Conservation (phyloP, 2,113 vertebrate species). For the western clawed frog (Xenopus tropicalis) region DNA sequence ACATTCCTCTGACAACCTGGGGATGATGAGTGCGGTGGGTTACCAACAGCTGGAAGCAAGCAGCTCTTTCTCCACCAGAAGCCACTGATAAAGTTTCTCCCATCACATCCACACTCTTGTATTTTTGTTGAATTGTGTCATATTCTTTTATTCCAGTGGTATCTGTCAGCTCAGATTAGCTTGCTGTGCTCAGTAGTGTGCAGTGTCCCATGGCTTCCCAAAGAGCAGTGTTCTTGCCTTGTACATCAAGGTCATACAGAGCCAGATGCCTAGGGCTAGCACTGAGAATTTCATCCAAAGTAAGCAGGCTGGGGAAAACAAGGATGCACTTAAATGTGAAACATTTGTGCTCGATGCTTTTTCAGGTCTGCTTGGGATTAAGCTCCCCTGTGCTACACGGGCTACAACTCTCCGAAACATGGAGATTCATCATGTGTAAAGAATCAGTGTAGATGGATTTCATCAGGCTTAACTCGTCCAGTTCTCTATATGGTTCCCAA, state of each 20-base stretch:
- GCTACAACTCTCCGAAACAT: too few relatives aligned
- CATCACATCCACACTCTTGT: too few relatives aligned
- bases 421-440: too few relatives aligned
- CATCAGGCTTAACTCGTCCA: too few relatives aligned
- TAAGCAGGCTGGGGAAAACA: background rate
- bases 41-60: too few relatives aligned
- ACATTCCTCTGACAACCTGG: too few relatives aligned
- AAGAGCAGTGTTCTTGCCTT: slow-evolving; percentile 23
- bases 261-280: slow-evolving; percentile 28
- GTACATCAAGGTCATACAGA: slow-evolving; percentile 15
- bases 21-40: too few relatives aligned
- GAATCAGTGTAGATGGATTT: too few relatives aligned
- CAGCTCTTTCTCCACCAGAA: too few relatives aligned
- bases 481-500: too few relatives aligned
- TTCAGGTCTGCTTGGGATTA: slow-evolving; percentile 1
- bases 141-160: slow-evolving; percentile 42
- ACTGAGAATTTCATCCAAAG: background rate
- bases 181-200: background rate
- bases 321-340: slow-evolving; percentile 17
- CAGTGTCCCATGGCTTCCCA: background rate
- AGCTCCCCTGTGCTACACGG: background rate
- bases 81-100: too few relatives aligned
- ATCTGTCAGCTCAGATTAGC: slow-evolving; percentile 45
- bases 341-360: background rate
- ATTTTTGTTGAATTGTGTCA: slow-evolving; percentile 5